Evolutionary conservation across 2,113 vertebrate genomes (phyloP), one percentile per base, ranked within the genome.

Genomic region (Semnornis frantzii): DNA sequence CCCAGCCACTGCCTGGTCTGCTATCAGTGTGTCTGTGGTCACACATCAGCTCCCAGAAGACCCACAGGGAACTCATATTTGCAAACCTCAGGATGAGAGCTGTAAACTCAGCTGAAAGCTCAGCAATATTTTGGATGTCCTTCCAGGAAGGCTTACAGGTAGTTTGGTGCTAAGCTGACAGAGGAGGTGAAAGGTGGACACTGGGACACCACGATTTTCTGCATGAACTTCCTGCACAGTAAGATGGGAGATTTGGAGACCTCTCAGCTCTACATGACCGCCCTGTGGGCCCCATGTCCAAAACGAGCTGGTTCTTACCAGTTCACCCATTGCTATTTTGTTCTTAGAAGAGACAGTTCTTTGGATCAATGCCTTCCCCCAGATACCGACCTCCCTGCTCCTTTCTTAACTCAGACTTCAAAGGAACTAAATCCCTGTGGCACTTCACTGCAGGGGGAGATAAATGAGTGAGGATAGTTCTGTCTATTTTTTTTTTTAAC

Each of bases 321-420:
- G 57, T 52, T 79, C 48, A 58, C 46, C 30, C 82, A 6, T 5
- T 28, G 63, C 6, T 76, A 12, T 80, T 95, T 73, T 17, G 1
- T 58, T 77, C 85, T 70, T 46, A 69, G 50, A 15, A 89, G 18
- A 80, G 55, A n/a, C 15, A 0, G 25, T 18, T 57, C 30, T 59
- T 73, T 37, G 71, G 75, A 75, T 17, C 64, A 28, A 13, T 3
- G 66, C 37, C 70, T 82, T 27, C 59, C 44, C 85, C 72, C 60
- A 55, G 59, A 65, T 34, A 65, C 21, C 2, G 0, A 66, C 75
- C 82, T 94, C 87, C 64, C 31, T 1, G 1, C 71, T 84, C 74
- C 42, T 42, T 52, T 64, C 74, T 74, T 42, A 55, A 74, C n/a
- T 79, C 81, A 55, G 8, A 87, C 78, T 89, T 92, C 92, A 94